Evolutionary conservation across 2,113 vertebrate species (phyloP).

Genomic region (Oncorhynchus keta): DNA sequence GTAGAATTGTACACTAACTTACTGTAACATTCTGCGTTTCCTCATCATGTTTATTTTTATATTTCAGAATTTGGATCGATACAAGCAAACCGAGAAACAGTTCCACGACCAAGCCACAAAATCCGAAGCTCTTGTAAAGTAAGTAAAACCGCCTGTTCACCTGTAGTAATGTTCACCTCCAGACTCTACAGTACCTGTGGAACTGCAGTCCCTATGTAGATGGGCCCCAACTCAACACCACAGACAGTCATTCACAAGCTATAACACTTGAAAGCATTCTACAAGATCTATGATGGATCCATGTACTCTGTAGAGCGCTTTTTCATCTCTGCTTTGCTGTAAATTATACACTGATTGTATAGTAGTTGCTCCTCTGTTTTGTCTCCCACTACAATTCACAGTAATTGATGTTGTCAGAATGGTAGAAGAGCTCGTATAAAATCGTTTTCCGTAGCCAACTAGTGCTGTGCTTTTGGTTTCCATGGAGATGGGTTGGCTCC

Average conservation of each 20-base stretch:
- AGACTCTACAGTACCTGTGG: too few relatives aligned
- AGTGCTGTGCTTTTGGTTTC: not conserved
- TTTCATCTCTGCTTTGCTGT: too few relatives aligned
- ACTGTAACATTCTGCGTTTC: not conserved
- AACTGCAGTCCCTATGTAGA: too few relatives aligned
- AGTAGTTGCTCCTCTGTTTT: not conserved
- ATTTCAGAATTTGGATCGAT: conserved; percentile 85
- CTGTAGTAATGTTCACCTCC: not conserved
- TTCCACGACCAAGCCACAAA: conserved; percentile 84
- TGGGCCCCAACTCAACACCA: too few relatives aligned
- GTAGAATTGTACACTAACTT: too few relatives aligned
- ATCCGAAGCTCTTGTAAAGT: conserved; percentile 82
- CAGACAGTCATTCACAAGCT: too few relatives aligned
- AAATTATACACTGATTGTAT: too few relatives aligned
- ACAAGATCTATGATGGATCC: too few relatives aligned
- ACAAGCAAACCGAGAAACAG: conserved; percentile 80
- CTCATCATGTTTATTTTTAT: conserved; percentile 26
- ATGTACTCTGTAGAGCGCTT: too few relatives aligned
- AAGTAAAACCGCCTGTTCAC: conserved; percentile 51
- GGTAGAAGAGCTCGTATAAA: not conserved
- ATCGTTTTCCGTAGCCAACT: not conserved
- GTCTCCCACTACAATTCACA: not conserved
- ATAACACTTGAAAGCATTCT: too few relatives aligned
- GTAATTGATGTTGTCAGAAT: not conserved
- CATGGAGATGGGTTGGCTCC: not conserved